Percentiles rank a stretch among this genome's conserved stretches.
Evolutionary conservation across 2,888 invertebrate genomes (phyloP).

Genomic region (Kuschelorhynchus macadamiae): DNA sequence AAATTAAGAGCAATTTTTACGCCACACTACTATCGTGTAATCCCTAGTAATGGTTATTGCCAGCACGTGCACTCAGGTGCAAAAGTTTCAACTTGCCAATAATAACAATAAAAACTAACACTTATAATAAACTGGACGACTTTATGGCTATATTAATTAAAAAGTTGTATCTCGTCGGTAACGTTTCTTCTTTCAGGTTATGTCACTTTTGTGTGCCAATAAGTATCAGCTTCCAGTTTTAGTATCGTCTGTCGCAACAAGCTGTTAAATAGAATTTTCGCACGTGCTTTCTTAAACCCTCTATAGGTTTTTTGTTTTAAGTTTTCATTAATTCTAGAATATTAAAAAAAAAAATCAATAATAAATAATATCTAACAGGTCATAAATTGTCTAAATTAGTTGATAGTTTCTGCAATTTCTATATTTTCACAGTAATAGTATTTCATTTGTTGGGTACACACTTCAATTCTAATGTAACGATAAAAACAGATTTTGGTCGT

Average conservation of each 20-base stretch:
- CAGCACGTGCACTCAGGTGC: background rate
- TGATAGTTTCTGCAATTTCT: too few relatives aligned
- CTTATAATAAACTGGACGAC: constrained; percentile 7
- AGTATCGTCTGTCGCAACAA: background rate
- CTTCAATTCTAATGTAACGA: too few relatives aligned
- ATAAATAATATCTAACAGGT: too few relatives aligned
- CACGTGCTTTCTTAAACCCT: background rate
- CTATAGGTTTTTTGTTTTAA: too few relatives aligned
- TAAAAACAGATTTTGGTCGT: too few relatives aligned
- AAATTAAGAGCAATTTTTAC: too few relatives aligned
- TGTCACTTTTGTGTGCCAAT: constrained; percentile 30
- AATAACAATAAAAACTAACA: constrained; percentile 9
- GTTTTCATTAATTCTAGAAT: too few relatives aligned
- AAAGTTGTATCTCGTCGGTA: constrained; percentile 5
- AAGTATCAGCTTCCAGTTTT: constrained; percentile 15
- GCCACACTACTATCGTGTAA: background rate
- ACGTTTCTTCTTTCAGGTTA: constrained; percentile 23
- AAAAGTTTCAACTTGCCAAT: background rate
- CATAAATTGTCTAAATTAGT: too few relatives aligned
- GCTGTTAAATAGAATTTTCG: background rate
- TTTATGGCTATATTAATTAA: constrained; percentile 16
- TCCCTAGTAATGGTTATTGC: background rate
- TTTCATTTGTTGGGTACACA: too few relatives aligned
- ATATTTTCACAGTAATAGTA: too few relatives aligned
- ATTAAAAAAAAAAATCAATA: too few relatives aligned